Conservation (phyloP, 2,113 vertebrate genomes). For the Pungitius pungitius region DNA sequence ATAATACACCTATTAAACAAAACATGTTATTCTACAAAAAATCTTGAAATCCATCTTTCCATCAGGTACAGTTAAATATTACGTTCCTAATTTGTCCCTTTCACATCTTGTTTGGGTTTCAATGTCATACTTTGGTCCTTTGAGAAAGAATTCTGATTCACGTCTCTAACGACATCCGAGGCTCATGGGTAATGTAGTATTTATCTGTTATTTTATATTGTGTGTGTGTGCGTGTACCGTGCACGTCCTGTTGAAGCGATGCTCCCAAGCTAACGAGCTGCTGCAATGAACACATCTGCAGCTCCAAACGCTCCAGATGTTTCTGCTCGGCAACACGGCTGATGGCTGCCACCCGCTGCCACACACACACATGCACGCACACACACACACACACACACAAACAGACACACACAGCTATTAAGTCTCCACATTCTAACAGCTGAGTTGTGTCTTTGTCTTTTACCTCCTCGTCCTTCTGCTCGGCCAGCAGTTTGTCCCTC, state of each 20-base stretch:
- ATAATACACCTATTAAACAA: too few species aligned
- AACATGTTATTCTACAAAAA: too few species aligned
- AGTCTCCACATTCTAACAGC: not conserved
- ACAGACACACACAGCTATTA: not conserved
- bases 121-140: too few species aligned
- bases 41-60: too few species aligned
- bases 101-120: too few species aligned
- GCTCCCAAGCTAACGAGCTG: slow-evolving; percentile 65
- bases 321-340: slow-evolving; percentile 49
- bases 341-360: slow-evolving; percentile 50
- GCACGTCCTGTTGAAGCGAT: slow-evolving; percentile 70
- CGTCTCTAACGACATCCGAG: not conserved
- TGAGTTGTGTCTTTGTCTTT: not conserved
- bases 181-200: not conserved
- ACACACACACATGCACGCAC: not conserved
- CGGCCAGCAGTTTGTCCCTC: slow-evolving; percentile 72
- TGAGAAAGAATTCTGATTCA: too few species aligned
- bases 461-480: slow-evolving; percentile 68
- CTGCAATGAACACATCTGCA: slow-evolving; percentile 63
- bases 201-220: not conserved
- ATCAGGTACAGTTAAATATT: too few species aligned
- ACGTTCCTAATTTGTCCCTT: too few species aligned
- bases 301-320: slow-evolving; percentile 72
- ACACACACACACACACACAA: slow-evolving; percentile 5
- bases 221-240: slow-evolving; percentile 60